Conservation (phyloP, 2,113 vertebrate genomes). For the Periophthalmodon schlosseri region DNA sequence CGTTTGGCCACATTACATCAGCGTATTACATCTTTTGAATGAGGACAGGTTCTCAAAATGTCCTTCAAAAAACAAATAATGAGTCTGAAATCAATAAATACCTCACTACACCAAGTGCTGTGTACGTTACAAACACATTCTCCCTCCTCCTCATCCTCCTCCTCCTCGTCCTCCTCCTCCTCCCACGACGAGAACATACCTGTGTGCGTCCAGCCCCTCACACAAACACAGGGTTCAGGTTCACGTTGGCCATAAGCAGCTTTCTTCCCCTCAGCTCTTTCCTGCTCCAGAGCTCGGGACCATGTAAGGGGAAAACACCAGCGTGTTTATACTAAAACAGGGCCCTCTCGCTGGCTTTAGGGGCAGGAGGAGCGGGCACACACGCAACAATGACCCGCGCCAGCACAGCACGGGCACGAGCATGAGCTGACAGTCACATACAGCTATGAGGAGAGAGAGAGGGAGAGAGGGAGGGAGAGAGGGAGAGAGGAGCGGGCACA, state of each 20-base stretch:
- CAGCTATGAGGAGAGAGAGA: no score
- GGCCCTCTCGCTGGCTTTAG: slow-evolving; percentile 66
- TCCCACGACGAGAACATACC: neutral
- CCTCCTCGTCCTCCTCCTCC: no score
- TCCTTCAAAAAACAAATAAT: no score
- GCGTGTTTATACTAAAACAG: slow-evolving; percentile 79
- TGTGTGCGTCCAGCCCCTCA: neutral
- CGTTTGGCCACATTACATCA: no score
- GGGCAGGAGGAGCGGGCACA: slow-evolving; percentile 67
- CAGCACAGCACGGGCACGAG: slow-evolving; percentile 22
- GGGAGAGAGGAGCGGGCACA: slow-evolving; percentile 59
- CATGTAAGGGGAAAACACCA: slow-evolving; percentile 80
- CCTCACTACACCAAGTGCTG: no score
- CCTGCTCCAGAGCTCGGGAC: slow-evolving; percentile 59
- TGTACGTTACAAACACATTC: no score
- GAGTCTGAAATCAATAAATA: no score
- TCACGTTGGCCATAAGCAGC: slow-evolving; percentile 73
- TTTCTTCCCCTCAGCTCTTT: slow-evolving; percentile 54
- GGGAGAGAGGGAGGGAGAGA: no score
- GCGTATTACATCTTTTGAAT: no score
- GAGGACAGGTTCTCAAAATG: no score
- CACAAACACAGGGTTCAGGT: slow-evolving; percentile 47
- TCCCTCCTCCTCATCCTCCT: no score
- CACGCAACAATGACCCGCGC: slow-evolving; percentile 66
- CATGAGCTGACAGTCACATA: no score